phyloP scores from a whole-genome alignment of 2,888 invertebrate species.

The Drosophila mimica region DNA sequence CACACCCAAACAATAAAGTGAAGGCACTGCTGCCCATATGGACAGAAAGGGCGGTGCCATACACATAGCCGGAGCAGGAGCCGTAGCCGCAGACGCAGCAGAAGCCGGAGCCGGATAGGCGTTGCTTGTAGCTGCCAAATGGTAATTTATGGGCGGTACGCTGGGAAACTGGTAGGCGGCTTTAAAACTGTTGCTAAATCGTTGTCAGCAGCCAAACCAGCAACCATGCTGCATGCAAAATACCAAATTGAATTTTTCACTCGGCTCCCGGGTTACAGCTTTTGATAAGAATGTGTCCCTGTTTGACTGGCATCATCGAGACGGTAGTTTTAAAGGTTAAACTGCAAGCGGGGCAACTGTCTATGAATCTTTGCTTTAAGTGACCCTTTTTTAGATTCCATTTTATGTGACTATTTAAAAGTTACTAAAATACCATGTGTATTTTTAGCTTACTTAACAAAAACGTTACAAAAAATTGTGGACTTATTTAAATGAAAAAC shows the following conservation, averaged over 20 bases:
- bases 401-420: background rate
- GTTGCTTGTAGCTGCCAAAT: slow-evolving; percentile 70
- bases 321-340: slow-evolving; percentile 15
- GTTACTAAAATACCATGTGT: background rate
- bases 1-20: background rate
- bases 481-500: background rate
- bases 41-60: slow-evolving; percentile 11
- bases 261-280: slow-evolving; percentile 2
- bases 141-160: slow-evolving; percentile 75
- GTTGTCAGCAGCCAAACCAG: slow-evolving; percentile 26
- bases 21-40: slow-evolving; percentile 41
- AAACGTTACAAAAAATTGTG: too few relatives aligned
- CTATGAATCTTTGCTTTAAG: background rate
- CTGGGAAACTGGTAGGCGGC: slow-evolving; percentile 70
- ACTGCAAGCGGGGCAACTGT: slow-evolving; percentile 11
- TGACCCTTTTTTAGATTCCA: background rate
- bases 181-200: slow-evolving; percentile 70
- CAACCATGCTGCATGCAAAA: slow-evolving; percentile 18
- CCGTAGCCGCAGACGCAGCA: slow-evolving; percentile 30
- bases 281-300: slow-evolving; percentile 7
- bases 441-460: background rate
- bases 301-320: slow-evolving; percentile 4
- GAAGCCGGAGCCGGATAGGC: slow-evolving; percentile 47
- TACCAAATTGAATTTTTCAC: slow-evolving; percentile 28
- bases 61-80: slow-evolving; percentile 4